Evolutionary conservation across 2,797 vertebrate genomes (phyloP), one percentile per base, ranked within the genome.

Genomic region (Microchirus variegatus): DNA sequence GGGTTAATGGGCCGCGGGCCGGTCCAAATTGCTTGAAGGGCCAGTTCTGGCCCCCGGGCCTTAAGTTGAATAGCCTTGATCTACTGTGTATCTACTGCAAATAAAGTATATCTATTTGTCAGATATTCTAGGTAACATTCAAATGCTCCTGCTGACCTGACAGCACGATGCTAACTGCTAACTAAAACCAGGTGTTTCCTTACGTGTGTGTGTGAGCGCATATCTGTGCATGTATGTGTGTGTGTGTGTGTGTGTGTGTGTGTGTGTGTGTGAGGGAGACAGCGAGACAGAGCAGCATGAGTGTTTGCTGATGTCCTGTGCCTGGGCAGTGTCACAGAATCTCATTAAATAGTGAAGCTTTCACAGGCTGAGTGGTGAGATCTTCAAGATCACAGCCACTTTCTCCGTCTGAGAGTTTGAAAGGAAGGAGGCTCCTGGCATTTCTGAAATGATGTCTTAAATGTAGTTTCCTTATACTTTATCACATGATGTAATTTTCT

Each of bases 311-410:
- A 90, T 80, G 81, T 80, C 73, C 67, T 51, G 82, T 46, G 87
- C 67, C 87, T 91, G 92, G 83, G 78, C 77, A 86, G 73, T 77
- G 71, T 91, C 88, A 91, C 76, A 78, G 73, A 77, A 80, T 89
- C 83, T 80, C 88, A 89, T 90, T 90, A 90, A 90, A 87, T 53
- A 67, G 77, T 88, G 80, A 89, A 78, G 82, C 88, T 90, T 91
- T 89, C 87, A 90, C 84, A 81, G 86, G 77, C 88, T 88, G 88
- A 90, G 79, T 74, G 73, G 77, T 82, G 88, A 90, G 66, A 85
- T 75, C 82, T 86, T 89, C 87, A 89, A 89, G 85, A 87, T 77
- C 78, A 81, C 75, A 67, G 68, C 73, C 69, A 79, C 67, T 83
- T 82, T 80, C 65, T 79, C 82, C 52, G 82, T 76, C 52, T 16